Evolutionary conservation across 2,888 invertebrate genomes (phyloP).

Genomic region (Bibio marci): DNA sequence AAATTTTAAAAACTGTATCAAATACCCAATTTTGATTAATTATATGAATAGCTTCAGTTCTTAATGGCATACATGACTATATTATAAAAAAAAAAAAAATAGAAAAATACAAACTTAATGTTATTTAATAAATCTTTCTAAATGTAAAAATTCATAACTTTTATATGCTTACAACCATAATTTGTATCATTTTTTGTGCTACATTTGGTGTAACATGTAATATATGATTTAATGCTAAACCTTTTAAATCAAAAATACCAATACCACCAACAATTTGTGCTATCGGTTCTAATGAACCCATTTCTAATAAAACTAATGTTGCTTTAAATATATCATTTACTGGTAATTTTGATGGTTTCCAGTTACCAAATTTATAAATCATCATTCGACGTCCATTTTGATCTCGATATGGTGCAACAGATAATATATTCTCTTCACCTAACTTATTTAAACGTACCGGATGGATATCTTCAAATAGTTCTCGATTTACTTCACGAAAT

Average conservation of each 20-base stretch:
- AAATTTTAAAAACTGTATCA: conserved; percentile 58
- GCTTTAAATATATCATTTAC: conserved; percentile 56
- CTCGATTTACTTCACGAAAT: conserved; percentile 55
- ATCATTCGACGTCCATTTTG: conserved; percentile 55
- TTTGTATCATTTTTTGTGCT: conserved; percentile 46
- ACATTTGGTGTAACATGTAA: conserved; percentile 56
- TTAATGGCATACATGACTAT: conserved; percentile 56
- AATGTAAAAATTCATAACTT: conserved; percentile 1
- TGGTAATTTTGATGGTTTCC: conserved; percentile 49
- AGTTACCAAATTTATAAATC: conserved; percentile 55
- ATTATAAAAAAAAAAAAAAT: conserved; percentile 14
- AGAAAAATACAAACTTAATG: conserved; percentile 1
- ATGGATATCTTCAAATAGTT: conserved; percentile 46
- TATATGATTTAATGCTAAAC: conserved; percentile 50
- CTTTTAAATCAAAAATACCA: conserved; percentile 56
- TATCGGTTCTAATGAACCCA: conserved; percentile 55
- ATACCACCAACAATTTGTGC: conserved; percentile 63
- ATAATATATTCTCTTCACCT: conserved; percentile 49
- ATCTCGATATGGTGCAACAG: conserved; percentile 59
- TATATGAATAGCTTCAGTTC: conserved; percentile 56
- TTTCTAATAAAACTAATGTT: conserved; percentile 49
- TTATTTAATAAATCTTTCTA: neutral
- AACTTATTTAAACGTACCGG: conserved; percentile 44
- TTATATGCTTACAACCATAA: conserved; percentile 45
- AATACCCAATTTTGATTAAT: conserved; percentile 70